Conservation (phyloP, 2,888 invertebrate species). For the Papilio elwesi region DNA sequence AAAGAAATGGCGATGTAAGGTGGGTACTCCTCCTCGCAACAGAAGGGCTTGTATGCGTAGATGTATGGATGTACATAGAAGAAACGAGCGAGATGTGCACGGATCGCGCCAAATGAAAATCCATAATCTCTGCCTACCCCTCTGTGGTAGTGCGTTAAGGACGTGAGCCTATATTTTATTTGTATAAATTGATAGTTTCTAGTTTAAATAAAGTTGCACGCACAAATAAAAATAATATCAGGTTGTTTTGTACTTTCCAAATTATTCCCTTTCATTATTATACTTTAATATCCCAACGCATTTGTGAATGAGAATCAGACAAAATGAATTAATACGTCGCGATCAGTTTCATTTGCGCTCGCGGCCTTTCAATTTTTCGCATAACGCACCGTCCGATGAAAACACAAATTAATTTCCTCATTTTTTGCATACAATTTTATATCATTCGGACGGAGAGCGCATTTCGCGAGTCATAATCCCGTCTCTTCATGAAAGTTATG, state of each 20-base stretch:
- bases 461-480: conserved; percentile 72
- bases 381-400: conserved; percentile 81
- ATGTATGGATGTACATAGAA: too few relatives aligned
- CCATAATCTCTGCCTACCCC: too few relatives aligned
- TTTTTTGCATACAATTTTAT: conserved; percentile 83
- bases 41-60: too few relatives aligned
- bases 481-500: conserved; percentile 74
- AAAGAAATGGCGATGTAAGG: too few relatives aligned
- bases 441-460: conserved; percentile 75
- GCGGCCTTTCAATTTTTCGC: conserved; percentile 81
- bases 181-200: too few relatives aligned
- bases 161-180: too few relatives aligned
- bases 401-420: conserved; percentile 83
- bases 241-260: conserved; percentile 2
- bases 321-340: conserved; percentile 71
- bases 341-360: conserved; percentile 79
- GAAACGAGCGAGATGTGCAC: too few relatives aligned
- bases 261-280: conserved; percentile 30
- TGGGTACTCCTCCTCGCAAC: too few relatives aligned
- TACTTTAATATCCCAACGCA: conserved; percentile 35
- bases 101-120: too few relatives aligned
- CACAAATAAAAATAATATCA: conserved; percentile 1
- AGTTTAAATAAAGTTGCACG: neutral
- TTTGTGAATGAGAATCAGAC: conserved; percentile 67
- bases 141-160: too few relatives aligned